Evolutionary conservation across 2,113 vertebrate species (phyloP).

Genomic region (Pomatostomus ruficeps): DNA sequence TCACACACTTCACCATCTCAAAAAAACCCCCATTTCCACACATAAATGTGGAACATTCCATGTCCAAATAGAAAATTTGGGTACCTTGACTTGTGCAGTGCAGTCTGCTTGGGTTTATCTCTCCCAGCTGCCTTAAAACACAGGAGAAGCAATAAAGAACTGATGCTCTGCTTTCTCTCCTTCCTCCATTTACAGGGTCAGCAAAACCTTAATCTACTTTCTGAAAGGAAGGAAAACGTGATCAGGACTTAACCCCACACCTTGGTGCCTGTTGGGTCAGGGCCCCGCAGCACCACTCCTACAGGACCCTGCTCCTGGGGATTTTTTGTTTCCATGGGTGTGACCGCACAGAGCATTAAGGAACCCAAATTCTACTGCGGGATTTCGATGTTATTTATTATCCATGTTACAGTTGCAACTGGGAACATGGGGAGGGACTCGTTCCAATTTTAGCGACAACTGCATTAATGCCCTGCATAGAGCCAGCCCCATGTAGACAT

Average conservation of each 20-base stretch:
- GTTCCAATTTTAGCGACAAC: background rate
- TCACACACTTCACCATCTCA: background rate
- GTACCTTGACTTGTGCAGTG: background rate
- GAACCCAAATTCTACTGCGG: background rate
- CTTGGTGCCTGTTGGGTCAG: accelerated
- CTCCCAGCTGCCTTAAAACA: background rate
- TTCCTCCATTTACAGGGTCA: background rate
- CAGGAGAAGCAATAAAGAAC: background rate
- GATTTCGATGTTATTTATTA: background rate
- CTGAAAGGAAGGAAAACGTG: background rate
- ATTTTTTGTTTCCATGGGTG: background rate
- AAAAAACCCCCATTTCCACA: background rate
- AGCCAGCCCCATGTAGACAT: background rate
- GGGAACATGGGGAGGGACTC: background rate
- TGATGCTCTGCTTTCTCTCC: background rate
- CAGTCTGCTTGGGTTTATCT: background rate
- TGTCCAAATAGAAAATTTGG: background rate
- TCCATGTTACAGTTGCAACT: background rate
- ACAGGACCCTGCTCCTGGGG: accelerated
- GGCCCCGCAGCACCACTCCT: accelerated
- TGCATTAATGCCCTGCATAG: background rate
- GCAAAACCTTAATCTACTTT: background rate
- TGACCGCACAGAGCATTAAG: accelerated
- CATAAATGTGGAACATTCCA: background rate
- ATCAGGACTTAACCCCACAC: background rate